Percentiles rank a stretch among this genome's conserved stretches.
phyloP scores from a whole-genome alignment of 2,797 vertebrate genomes.

The Oreonectes daqikongensis region DNA sequence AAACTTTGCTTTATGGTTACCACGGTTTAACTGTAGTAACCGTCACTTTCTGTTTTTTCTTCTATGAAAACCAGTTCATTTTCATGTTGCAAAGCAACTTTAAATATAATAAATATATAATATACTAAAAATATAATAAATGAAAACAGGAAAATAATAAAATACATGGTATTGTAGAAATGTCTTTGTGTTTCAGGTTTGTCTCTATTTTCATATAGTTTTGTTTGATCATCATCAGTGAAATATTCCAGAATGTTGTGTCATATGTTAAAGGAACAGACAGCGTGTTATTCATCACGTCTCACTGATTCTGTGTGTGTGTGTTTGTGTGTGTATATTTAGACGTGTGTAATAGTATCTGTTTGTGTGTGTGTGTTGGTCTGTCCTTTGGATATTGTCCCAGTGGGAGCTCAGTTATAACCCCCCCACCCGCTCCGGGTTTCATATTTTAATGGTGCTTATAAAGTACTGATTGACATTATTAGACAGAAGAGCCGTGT shows the following conservation, averaged over 20 bases:
- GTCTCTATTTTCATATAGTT: too few species aligned
- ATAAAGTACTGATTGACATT: slow-evolving; percentile 35
- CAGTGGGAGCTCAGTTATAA: background rate
- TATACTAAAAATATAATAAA: too few species aligned
- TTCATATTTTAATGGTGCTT: background rate
- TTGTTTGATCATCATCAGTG: too few species aligned
- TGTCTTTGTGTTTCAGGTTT: too few species aligned
- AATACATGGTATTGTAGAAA: too few species aligned
- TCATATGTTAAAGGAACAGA: background rate
- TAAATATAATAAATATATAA: too few species aligned
- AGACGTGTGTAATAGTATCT: slow-evolving; percentile 33
- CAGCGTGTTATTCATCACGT: background rate
- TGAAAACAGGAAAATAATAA: too few species aligned
- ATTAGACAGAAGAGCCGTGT: slow-evolving; percentile 9
- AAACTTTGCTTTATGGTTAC: too few species aligned
- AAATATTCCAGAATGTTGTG: background rate
- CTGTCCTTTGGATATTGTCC: slow-evolving; percentile 4
- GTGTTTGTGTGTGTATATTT: slow-evolving; percentile 29
- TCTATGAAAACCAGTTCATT: too few species aligned
- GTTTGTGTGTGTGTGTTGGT: slow-evolving; percentile 16
- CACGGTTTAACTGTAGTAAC: too few species aligned
- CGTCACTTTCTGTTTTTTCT: too few species aligned
- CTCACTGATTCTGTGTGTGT: background rate
- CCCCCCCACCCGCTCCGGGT: background rate
- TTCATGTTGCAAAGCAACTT: too few species aligned